Evolutionary conservation across 1,140 invertebrate species (phyloP).

Genomic region (Caenorhabditis elegans): DNA sequence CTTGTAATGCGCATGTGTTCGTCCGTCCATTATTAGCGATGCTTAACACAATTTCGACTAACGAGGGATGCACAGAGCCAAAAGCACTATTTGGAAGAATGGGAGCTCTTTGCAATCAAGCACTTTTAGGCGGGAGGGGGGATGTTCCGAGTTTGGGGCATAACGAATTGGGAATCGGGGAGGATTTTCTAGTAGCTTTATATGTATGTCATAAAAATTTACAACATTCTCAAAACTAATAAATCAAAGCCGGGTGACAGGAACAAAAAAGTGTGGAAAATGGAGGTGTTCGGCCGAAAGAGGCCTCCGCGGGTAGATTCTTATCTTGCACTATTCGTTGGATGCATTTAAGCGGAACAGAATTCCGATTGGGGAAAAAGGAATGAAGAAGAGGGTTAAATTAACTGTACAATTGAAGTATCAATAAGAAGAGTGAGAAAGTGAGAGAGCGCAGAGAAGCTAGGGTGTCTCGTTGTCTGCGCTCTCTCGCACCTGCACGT

Average conservation of each 20-base stretch:
- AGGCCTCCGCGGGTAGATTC: background rate
- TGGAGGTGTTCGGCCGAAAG: background rate
- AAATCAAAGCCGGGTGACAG: background rate
- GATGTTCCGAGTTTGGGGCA: background rate
- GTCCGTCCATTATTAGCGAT: slow-evolving; percentile 15
- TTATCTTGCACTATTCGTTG: background rate
- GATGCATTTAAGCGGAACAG: slow-evolving; percentile 20
- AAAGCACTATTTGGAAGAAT: background rate
- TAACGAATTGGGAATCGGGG: background rate
- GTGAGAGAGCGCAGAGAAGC: no score
- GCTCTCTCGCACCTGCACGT: no score
- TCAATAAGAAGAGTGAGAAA: no score
- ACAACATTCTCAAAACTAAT: background rate
- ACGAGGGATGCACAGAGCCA: background rate
- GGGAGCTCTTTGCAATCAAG: background rate
- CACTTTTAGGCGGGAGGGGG: background rate
- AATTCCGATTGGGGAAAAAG: background rate
- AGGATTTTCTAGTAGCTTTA: no score
- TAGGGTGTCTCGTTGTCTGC: no score
- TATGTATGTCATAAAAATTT: no score
- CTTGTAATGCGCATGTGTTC: slow-evolving; percentile 27
- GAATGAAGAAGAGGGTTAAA: background rate
- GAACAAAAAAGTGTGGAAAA: slow-evolving; percentile 19
- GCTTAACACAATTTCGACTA: slow-evolving; percentile 32
- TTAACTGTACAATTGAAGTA: no score